These are phyloP conservation scores for Aquatica leii DNA, from an alignment of 2,888 invertebrate genomes.

Conservation along the genomic window DNA sequence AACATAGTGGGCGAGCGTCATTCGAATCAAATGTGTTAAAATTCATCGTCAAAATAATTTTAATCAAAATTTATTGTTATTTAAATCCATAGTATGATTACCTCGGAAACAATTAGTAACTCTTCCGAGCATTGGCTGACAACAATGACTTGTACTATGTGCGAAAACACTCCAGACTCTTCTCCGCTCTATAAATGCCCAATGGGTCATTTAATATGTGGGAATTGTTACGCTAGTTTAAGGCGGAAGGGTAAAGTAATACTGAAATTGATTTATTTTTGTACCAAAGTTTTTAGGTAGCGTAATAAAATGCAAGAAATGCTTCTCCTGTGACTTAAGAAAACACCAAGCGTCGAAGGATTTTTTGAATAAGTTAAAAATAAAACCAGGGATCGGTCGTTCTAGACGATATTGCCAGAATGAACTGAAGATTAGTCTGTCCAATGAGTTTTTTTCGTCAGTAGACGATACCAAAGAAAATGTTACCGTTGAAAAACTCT, in stretches of 20 bases:
- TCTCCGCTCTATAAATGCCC: constrained; percentile 54
- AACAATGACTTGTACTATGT: constrained; percentile 51
- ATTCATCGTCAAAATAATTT: no score
- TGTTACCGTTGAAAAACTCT: constrained; percentile 50
- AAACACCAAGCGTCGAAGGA: constrained; percentile 43
- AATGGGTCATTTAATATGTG: constrained; percentile 53
- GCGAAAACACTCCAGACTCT: constrained; percentile 51
- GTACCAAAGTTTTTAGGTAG: constrained; percentile 28
- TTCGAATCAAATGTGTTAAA: no score
- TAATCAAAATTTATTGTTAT: no score
- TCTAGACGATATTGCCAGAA: constrained; percentile 46
- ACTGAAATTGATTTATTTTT: background rate
- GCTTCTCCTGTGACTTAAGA: constrained; percentile 41
- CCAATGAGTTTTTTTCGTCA: background rate
- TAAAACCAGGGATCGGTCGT: constrained; percentile 54
- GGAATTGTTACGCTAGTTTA: constrained; percentile 50
- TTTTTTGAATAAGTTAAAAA: constrained; percentile 50
- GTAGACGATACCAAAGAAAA: constrained; percentile 23
- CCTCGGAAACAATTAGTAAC: background rate
- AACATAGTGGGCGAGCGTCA: no score
- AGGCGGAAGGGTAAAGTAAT: constrained; percentile 45
- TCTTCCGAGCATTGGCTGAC: constrained; percentile 48
- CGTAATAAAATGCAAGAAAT: constrained; percentile 39
- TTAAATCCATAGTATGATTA: no score
- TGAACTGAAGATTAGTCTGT: background rate